Evolutionary conservation across 2,888 invertebrate genomes (phyloP).

Genomic region (Himalopsyche anomala): DNA sequence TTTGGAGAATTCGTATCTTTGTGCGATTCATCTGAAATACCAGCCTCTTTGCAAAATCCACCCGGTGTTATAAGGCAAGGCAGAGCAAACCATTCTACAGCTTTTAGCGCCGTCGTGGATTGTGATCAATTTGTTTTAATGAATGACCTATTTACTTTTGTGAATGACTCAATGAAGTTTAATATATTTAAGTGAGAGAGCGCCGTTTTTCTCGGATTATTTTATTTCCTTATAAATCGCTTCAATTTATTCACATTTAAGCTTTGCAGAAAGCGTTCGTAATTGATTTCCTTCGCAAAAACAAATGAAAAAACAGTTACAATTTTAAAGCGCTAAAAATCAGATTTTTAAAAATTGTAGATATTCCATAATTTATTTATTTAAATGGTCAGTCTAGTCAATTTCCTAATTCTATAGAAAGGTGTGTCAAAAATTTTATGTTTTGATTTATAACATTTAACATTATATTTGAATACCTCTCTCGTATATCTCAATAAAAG

Average conservation of each 20-base stretch:
- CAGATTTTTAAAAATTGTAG: too few relatives aligned
- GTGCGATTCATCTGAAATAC: too few relatives aligned
- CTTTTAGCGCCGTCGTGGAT: slow-evolving; percentile 8
- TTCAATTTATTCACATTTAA: slow-evolving; percentile 16
- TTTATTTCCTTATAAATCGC: background rate
- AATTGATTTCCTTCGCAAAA: background rate
- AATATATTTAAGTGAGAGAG: slow-evolving; percentile 38
- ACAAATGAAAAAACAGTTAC: background rate
- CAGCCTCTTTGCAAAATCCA: too few relatives aligned
- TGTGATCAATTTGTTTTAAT: slow-evolving; percentile 43
- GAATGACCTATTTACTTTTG: slow-evolving; percentile 43
- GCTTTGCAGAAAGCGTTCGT: slow-evolving; percentile 11
- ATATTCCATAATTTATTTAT: too few relatives aligned
- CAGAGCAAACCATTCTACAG: background rate
- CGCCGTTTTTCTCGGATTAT: background rate
- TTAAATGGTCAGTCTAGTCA: too few relatives aligned
- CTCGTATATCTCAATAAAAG: too few relatives aligned
- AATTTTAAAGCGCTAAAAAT: too few relatives aligned
- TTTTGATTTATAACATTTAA: too few relatives aligned
- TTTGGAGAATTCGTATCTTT: too few relatives aligned
- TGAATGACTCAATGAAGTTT: slow-evolving; percentile 43
- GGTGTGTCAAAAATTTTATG: too few relatives aligned
- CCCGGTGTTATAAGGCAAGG: background rate
- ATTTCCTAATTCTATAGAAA: too few relatives aligned
- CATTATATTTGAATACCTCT: too few relatives aligned